Conservation (phyloP, 2,113 vertebrate species). For the Nipponia nippon region DNA sequence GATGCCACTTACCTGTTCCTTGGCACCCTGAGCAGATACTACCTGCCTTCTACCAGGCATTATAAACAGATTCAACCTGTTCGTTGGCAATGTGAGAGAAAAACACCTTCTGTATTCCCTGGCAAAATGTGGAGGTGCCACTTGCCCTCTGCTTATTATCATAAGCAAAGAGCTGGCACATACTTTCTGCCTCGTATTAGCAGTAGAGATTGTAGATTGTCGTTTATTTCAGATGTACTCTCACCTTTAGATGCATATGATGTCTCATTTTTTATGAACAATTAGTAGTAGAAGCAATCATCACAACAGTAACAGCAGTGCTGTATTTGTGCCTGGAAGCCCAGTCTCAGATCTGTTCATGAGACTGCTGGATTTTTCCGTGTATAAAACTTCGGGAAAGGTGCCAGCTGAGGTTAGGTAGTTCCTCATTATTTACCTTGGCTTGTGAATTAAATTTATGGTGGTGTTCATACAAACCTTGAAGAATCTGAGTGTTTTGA, state of each 20-base stretch:
- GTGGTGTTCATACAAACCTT: neutral
- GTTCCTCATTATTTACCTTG: neutral
- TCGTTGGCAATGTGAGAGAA: neutral
- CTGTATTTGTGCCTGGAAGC: neutral
- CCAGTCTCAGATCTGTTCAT: neutral
- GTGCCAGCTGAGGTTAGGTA: neutral
- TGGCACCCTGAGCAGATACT: neutral
- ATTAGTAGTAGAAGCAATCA: neutral
- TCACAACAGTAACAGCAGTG: neutral
- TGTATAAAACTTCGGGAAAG: neutral
- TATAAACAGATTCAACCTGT: conserved; percentile 8
- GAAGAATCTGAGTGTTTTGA: neutral
- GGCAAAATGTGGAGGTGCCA: neutral
- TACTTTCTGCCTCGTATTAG: neutral
- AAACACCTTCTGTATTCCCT: conserved; percentile 1
- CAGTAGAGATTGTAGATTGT: neutral
- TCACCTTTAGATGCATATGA: neutral
- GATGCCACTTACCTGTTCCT: conserved; percentile 1
- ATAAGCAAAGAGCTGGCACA: neutral
- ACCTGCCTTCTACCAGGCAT: neutral
- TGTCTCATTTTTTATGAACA: neutral
- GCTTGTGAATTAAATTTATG: neutral
- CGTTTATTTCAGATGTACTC: neutral
- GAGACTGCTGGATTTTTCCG: neutral
- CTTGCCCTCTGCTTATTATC: neutral